Evolutionary conservation across 2,113 vertebrate genomes (phyloP), one percentile per base, ranked within the genome.

Genomic region (Sigmodon hispidus): DNA sequence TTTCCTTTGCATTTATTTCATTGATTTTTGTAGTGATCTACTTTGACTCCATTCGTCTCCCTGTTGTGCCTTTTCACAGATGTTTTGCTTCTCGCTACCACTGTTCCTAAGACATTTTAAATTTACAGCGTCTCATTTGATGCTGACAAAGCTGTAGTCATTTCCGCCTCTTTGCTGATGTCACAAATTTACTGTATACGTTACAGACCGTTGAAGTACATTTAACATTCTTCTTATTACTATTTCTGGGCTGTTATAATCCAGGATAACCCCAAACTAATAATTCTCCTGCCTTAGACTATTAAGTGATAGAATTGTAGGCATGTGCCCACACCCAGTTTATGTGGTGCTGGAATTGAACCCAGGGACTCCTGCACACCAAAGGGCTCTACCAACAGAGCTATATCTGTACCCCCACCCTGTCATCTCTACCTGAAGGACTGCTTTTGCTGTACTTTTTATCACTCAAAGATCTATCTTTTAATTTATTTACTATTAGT

Each of bases 1-100:
- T 72, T 92, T 65, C n/a, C 86, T 94, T 75, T 45, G 4, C 89
- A 31, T 92, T 72, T 92, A 26, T 52, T 45, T 67, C 40, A 83
- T 26, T 77, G n/a, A 15, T 57, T 75, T 67, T 92, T 87, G 16
- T 70, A 69, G 21, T 75, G 43, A 36, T 87, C 16, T 50, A 26
- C 5, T 65, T 95, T 63, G 50, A 65, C 24, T 81, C n/a, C 11
- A 91, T 89, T 59, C 88, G 13, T 43, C 63, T 76, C 69, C 12
- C 59, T 34, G 80, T 87, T 59, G 17, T 40, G 3, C 55, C 36
- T 84, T 16, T 72, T 63, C n/a, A 22, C 34, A 86, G 36, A 43
- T 65, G 61, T 75, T 94, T 94, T 90, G 13, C 45, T n/a, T 83
- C 31, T 48, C 8, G 34, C 75, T 57, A 16, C 67, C n/a, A 5